Evolutionary conservation across 2,888 invertebrate genomes (phyloP).

Genomic region (Diarsia mendica): DNA sequence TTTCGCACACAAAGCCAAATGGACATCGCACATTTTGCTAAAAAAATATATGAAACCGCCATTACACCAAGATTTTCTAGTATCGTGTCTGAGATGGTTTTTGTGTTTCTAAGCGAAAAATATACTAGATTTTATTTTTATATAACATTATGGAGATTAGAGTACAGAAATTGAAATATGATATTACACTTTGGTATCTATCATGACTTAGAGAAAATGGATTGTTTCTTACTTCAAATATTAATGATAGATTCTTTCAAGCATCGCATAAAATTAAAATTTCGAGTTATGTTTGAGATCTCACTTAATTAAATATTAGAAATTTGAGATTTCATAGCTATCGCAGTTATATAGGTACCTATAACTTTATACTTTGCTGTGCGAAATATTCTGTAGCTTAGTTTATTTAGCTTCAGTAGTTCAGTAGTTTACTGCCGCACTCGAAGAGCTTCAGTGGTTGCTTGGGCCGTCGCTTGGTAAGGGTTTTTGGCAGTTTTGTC

Average conservation of each 20-base stretch:
- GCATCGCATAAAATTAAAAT: neutral
- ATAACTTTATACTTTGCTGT: too few relatives aligned
- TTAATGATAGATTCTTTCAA: conserved; percentile 1
- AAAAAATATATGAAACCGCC: conserved; percentile 19
- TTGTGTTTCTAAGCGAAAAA: conserved; percentile 22
- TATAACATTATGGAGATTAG: conserved; percentile 24
- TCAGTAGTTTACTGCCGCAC: too few relatives aligned
- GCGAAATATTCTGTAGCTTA: too few relatives aligned
- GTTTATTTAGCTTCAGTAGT: too few relatives aligned
- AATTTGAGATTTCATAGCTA: neutral
- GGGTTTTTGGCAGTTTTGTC: too few relatives aligned
- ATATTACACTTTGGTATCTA: neutral
- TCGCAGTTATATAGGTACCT: neutral
- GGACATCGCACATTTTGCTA: conserved; percentile 21
- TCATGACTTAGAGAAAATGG: neutral
- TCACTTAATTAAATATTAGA: conserved; percentile 7
- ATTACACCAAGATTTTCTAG: neutral
- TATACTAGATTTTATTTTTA: conserved; percentile 12
- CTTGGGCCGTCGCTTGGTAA: too few relatives aligned
- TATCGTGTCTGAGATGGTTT: conserved; percentile 6
- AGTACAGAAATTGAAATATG: conserved; percentile 20
- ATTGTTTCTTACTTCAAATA: conserved; percentile 9
- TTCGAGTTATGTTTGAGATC: conserved; percentile 2
- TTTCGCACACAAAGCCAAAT: conserved; percentile 44
- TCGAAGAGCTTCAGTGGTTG: too few relatives aligned